phyloP scores from a whole-genome alignment of 1,140 invertebrate species.

The Drosophila athabasca region DNA sequence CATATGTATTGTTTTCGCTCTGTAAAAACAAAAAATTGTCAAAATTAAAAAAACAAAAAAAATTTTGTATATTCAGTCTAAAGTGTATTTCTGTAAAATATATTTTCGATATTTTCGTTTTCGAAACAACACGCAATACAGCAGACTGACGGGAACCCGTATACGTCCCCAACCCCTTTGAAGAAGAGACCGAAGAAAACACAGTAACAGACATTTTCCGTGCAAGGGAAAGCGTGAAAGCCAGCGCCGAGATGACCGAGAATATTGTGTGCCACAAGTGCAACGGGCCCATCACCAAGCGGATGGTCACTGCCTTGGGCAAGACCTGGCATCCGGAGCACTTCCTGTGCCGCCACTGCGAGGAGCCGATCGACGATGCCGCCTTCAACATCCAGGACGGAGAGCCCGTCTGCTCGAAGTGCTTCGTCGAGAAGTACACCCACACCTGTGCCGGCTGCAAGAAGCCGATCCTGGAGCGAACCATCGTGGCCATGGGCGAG shows the following conservation, averaged over 20 bases:
- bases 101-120: neutral
- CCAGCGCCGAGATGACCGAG: constrained; percentile 38
- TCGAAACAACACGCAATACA: neutral
- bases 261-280: constrained; percentile 71
- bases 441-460: constrained; percentile 88
- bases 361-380: constrained; percentile 84
- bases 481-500: constrained; percentile 89
- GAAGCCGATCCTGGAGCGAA: constrained; percentile 87
- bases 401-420: constrained; percentile 88
- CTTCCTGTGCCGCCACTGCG: constrained; percentile 93
- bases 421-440: constrained; percentile 89
- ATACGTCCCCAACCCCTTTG: too few relatives aligned
- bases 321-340: constrained; percentile 99
- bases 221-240: neutral
- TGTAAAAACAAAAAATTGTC: constrained; percentile 36
- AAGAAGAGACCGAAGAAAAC: too few relatives aligned
- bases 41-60: constrained; percentile 42
- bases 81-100: neutral
- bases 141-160: too few relatives aligned
- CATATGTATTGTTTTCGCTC: constrained; percentile 64
- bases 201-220: too few relatives aligned
- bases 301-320: constrained; percentile 92
- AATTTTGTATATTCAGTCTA: constrained; percentile 12
- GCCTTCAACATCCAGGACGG: constrained; percentile 89
- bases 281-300: constrained; percentile 74